A percentile compares a stretch with the other conserved stretches of the same genome.
Evolutionary conservation across 2,797 vertebrate genomes (phyloP).

Genomic region (Ammospiza maritima): DNA sequence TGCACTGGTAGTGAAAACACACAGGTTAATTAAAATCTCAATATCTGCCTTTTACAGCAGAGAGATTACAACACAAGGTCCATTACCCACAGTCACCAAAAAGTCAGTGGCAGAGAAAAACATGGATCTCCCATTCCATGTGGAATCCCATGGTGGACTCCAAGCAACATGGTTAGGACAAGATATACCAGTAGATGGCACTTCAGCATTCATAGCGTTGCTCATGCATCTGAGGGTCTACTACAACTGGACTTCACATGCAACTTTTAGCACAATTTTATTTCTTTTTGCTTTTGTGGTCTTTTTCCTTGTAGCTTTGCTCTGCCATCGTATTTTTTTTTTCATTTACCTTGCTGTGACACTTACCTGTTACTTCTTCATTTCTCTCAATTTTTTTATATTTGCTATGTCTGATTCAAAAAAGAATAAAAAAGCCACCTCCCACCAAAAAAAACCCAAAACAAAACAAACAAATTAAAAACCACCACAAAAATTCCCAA

Average conservation of each 20-base stretch:
- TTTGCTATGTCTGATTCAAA: background rate
- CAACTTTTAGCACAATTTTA: background rate
- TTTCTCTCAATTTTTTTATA: background rate
- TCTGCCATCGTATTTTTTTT: background rate
- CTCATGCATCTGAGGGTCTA: background rate
- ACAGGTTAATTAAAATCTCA: background rate
- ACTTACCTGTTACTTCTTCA: background rate
- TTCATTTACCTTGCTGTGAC: background rate
- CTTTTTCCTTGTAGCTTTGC: background rate
- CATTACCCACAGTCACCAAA: background rate
- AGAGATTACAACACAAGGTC: background rate
- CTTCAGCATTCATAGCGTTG: background rate
- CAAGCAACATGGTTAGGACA: background rate
- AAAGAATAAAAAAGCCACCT: background rate
- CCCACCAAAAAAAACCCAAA: background rate
- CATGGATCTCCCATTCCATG: background rate
- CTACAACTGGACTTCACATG: background rate
- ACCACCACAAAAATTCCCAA: background rate
- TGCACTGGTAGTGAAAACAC: background rate
- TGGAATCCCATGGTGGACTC: background rate
- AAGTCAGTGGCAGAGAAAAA: background rate
- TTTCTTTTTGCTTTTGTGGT: background rate
- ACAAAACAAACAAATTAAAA: background rate
- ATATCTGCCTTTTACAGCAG: background rate
- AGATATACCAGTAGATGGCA: constrained; percentile 48